Evolutionary conservation across 1,140 invertebrate genomes (phyloP).

Genomic region (Drosophila kanapiae): DNA sequence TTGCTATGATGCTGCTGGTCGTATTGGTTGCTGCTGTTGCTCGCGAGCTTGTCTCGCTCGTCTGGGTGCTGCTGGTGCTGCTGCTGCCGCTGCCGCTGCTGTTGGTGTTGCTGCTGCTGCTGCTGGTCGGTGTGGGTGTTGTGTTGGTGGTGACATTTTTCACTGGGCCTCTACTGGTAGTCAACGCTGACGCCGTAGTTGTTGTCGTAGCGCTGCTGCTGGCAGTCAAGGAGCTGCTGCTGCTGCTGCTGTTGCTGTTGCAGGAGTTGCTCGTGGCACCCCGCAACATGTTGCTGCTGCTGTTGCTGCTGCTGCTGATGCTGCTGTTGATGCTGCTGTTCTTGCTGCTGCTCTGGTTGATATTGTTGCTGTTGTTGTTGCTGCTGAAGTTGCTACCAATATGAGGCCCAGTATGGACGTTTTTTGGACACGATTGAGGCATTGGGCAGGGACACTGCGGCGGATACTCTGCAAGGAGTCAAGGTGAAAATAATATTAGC

Average conservation of each 20-base stretch:
- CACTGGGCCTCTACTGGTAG: slow-evolving; percentile 84
- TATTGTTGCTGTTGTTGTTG: slow-evolving; percentile 85
- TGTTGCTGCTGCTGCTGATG: slow-evolving; percentile 52
- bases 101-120: slow-evolving; percentile 2
- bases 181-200: slow-evolving; percentile 46
- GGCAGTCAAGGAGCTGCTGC: slow-evolving; percentile 68
- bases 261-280: slow-evolving; percentile 62
- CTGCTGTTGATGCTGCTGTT: no score
- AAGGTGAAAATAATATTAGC: background rate
- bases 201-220: slow-evolving; percentile 50
- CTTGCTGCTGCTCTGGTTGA: slow-evolving; percentile 86
- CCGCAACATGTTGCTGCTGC: slow-evolving; percentile 57
- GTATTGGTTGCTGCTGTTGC: slow-evolving; percentile 72
- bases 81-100: slow-evolving; percentile 1
- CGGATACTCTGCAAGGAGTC: slow-evolving; percentile 86
- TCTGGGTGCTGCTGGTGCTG: slow-evolving; percentile 29
- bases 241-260: slow-evolving; percentile 52
- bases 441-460: slow-evolving; percentile 93
- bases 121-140: slow-evolving; percentile 14
- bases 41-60: slow-evolving; percentile 14
- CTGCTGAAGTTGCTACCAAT: slow-evolving; percentile 89
- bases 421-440: slow-evolving; percentile 96
- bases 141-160: slow-evolving; percentile 64
- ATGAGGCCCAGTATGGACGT: slow-evolving; percentile 98
- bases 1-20: slow-evolving; percentile 42